These are phyloP conservation scores for Diploscapter pachys DNA, from an alignment of 1,140 invertebrate genomes.

Conservation along the genomic window DNA sequence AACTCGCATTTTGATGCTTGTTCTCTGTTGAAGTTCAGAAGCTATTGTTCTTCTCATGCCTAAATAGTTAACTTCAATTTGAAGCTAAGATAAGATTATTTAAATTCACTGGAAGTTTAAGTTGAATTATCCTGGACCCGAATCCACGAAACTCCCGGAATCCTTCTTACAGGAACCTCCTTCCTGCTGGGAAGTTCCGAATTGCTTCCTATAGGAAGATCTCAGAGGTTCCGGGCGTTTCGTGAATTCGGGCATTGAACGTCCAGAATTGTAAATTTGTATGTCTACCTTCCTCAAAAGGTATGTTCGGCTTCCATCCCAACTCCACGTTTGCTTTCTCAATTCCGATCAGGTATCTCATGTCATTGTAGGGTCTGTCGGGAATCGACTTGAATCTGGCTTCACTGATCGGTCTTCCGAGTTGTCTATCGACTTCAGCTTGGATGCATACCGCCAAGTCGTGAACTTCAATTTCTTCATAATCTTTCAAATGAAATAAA, in stretches of 20 bases:
- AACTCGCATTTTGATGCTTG: slow-evolving; percentile 47
- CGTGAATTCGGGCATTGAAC: too few relatives aligned
- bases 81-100: too few relatives aligned
- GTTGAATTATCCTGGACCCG: too few relatives aligned
- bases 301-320: slow-evolving; percentile 55
- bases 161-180: too few relatives aligned
- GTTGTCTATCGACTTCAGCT: slow-evolving; percentile 43
- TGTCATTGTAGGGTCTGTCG: slow-evolving; percentile 60
- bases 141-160: too few relatives aligned
- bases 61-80: too few relatives aligned
- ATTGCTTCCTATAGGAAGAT: too few relatives aligned
- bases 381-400: slow-evolving; percentile 51
- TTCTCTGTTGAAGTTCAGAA: slow-evolving; percentile 41
- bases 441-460: slow-evolving; percentile 46
- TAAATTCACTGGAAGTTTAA: too few relatives aligned
- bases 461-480: slow-evolving; percentile 41
- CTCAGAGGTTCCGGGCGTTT: too few relatives aligned
- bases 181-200: too few relatives aligned
- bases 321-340: slow-evolving; percentile 54
- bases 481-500: slow-evolving; percentile 8
- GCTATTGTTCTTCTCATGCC: slow-evolving; percentile 47
- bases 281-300: slow-evolving; percentile 56
- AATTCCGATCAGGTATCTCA: slow-evolving; percentile 58
- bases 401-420: slow-evolving; percentile 32
- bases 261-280: neutral